Evolutionary conservation across 2,888 invertebrate species (phyloP), one percentile per base, ranked within the genome.

Genomic region (Fragum whitleyi): DNA sequence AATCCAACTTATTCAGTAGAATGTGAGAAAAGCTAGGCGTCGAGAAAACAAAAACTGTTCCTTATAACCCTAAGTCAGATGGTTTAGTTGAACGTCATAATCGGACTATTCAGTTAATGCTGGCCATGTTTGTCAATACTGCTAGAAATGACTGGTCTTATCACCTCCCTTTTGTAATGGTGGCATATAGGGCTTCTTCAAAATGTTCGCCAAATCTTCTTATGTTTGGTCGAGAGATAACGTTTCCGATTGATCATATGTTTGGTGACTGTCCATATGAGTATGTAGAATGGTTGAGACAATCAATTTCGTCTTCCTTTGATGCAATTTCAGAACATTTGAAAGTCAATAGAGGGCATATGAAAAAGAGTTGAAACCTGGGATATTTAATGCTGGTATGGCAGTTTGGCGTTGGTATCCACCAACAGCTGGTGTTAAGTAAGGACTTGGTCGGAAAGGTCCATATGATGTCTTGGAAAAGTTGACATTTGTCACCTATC

Each of bases 381-480:
- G 70, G 23, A n/a, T n/a, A n/a, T n/a, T n/a, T n/a, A n/a, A n/a
- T n/a, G n/a, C n/a, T n/a, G n/a, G n/a, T n/a, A n/a, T n/a, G n/a
- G n/a, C n/a, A n/a, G n/a, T n/a, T n/a, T n/a, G n/a, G n/a, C n/a
- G n/a, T n/a, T n/a, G n/a, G n/a, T n/a, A n/a, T n/a, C n/a, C n/a
- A n/a, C n/a, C 75, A 9, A 32, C 55, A 36, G 78, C 55, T 21
- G 51, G 42, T 5, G 29, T 67, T 16, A 78, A 74, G 42, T 57
- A 77, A 28, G 78, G 75, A 16, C 32, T 74, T 47, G 74, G 77
- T 11, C 78, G 78, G 82, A 73, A 23, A 9, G 82, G 82, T n/a
- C 75, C 72, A 32, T 82, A 67, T 57, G 68, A 61, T 28, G 55
- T 81, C 19, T n/a, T 68, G 2, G 23, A 23, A n/a, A 70, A 71